Conservation (phyloP, 2,888 invertebrate species). For the Drosophila longiperda region DNA sequence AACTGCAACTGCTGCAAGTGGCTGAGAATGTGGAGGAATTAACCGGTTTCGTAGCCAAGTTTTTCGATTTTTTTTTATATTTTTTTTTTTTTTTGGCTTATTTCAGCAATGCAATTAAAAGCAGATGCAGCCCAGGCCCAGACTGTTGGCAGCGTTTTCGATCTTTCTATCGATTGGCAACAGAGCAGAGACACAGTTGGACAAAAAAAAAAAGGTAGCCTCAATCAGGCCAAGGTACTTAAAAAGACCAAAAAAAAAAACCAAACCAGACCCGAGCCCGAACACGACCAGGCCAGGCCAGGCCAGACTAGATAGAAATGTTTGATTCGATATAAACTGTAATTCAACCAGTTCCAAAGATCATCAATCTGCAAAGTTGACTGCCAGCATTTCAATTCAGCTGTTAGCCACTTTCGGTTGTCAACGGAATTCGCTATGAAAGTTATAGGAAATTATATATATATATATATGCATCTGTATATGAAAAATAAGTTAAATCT, state of each 20-base stretch:
- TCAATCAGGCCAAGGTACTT: slow-evolving; percentile 51
- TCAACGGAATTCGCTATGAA: not conserved
- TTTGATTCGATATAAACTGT: slow-evolving; percentile 1
- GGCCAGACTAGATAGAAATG: slow-evolving; percentile 6
- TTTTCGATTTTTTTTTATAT: slow-evolving; percentile 18
- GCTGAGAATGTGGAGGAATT: not conserved
- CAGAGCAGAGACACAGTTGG: not conserved
- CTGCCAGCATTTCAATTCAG: slow-evolving; percentile 12
- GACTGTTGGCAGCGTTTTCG: slow-evolving; percentile 16
- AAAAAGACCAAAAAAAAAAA: slow-evolving; percentile 15
- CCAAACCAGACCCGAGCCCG: not conserved
- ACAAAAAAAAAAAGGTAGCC: slow-evolving; percentile 14
- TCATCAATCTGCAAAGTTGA: slow-evolving; percentile 27
- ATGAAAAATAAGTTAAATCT: not conserved
- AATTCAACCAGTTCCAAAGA: slow-evolving; percentile 35
- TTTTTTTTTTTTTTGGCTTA: slow-evolving; percentile 21
- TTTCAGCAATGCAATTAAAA: slow-evolving; percentile 71
- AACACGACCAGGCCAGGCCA: not conserved
- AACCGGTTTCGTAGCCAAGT: slow-evolving; percentile 51
- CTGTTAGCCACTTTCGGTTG: slow-evolving; percentile 10
- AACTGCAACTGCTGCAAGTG: slow-evolving; percentile 4
- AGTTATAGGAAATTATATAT: not conserved
- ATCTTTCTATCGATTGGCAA: slow-evolving; percentile 31
- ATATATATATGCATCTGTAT: not conserved
- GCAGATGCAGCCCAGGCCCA: slow-evolving; percentile 41